phyloP scores from a whole-genome alignment of 2,797 vertebrate species.

The Phrynocephalus forsythii region DNA sequence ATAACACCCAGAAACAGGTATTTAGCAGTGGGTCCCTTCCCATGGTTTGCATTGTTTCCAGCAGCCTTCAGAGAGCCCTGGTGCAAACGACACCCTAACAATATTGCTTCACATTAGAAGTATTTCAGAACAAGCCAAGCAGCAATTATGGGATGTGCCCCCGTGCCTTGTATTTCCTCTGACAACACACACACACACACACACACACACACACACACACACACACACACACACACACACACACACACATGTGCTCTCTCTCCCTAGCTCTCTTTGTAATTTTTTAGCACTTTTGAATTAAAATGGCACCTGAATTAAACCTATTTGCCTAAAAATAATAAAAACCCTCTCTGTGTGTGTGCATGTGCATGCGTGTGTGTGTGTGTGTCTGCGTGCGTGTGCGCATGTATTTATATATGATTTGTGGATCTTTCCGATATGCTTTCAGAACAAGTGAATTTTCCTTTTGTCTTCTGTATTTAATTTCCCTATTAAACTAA shows the following conservation, averaged over 20 bases:
- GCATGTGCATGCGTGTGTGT: background rate
- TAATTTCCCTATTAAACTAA: constrained; percentile 61
- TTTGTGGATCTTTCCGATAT: constrained; percentile 34
- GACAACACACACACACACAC: background rate
- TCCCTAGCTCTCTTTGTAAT: constrained; percentile 40
- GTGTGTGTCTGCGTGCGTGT: background rate
- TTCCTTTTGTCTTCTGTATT: constrained; percentile 64
- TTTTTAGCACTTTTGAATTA: constrained; percentile 63
- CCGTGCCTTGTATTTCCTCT: constrained; percentile 34
- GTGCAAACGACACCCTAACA: background rate
- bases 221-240: no score
- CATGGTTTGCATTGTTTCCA: background rate
- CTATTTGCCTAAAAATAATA: constrained; percentile 54
- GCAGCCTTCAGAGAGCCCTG: no score
- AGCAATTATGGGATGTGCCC: constrained; percentile 42
- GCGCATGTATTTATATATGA: constrained; percentile 26
- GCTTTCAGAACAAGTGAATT: constrained; percentile 45
- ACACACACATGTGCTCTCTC: background rate
- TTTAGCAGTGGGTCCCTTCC: background rate
- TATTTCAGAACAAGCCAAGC: constrained; percentile 6
- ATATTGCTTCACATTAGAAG: background rate
- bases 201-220: no score
- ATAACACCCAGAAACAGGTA: background rate
- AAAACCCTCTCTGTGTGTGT: background rate
- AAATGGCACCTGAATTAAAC: constrained; percentile 64